These are phyloP conservation scores for Agapostemon virescens DNA, from an alignment of 2,888 invertebrate species.

Conservation along the genomic window DNA sequence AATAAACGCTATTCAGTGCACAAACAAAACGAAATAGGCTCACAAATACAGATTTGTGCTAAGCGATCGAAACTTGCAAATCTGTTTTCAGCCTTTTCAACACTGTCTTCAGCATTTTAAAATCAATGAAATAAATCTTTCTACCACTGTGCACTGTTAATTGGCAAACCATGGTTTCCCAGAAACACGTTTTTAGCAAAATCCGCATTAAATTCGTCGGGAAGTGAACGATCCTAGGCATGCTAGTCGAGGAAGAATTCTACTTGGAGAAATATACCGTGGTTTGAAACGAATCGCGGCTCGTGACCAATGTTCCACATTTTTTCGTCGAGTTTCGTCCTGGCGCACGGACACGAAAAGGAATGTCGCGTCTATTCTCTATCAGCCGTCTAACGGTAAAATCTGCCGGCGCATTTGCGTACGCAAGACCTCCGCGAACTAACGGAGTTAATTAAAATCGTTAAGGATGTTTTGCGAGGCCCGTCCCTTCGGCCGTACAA, in stretches of 20 bases:
- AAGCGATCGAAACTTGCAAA: no score
- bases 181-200: background rate
- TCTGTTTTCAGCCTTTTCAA: no score
- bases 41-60: no score
- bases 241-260: conserved; percentile 18
- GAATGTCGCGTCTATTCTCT: conserved; percentile 64
- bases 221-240: background rate
- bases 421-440: conserved; percentile 59
- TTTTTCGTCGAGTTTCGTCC: conserved; percentile 50
- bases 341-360: conserved; percentile 39
- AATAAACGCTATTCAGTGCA: no score
- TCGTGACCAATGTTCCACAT: conserved; percentile 53
- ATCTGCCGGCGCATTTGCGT: conserved; percentile 65
- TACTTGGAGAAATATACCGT: conserved; percentile 21
- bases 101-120: background rate
- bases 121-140: background rate
- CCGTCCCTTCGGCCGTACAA: conserved; percentile 60
- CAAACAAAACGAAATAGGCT: no score
- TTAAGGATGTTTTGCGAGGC: conserved; percentile 64
- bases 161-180: background rate
- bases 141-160: background rate
- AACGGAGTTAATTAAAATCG: conserved; percentile 73
- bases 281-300: conserved; percentile 30
- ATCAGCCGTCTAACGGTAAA: conserved; percentile 67
- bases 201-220: background rate